Conservation (phyloP, 2,888 invertebrate genomes). For the Aproaerema taeniolella region DNA sequence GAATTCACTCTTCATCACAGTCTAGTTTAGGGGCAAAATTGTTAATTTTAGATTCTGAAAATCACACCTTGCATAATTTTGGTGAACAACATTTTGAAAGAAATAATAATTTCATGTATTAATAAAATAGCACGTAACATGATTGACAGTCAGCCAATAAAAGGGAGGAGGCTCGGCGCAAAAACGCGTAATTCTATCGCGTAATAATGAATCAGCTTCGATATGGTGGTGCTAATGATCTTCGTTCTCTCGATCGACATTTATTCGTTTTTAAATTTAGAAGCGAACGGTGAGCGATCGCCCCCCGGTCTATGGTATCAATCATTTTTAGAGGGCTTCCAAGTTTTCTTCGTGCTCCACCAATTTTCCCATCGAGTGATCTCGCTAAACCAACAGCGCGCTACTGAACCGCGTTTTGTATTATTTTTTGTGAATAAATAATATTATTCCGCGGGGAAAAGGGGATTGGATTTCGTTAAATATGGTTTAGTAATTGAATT, state of each 20-base stretch:
- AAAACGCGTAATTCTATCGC: conserved; percentile 46
- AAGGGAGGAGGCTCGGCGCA: conserved; percentile 28
- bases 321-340: conserved; percentile 78
- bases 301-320: conserved; percentile 63
- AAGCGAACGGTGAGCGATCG: conserved; percentile 45
- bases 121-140: no score
- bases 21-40: no score
- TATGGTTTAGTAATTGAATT: conserved; percentile 78
- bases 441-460: conserved; percentile 74
- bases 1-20: no score
- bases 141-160: conserved; percentile 48
- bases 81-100: no score
- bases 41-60: no score
- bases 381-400: conserved; percentile 72
- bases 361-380: conserved; percentile 74
- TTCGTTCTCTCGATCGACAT: conserved; percentile 68
- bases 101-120: no score
- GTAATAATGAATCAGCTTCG: conserved; percentile 57
- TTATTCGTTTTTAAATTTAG: conserved; percentile 71
- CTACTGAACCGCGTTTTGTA: conserved; percentile 65
- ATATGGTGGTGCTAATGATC: conserved; percentile 71
- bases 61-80: no score
- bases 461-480: conserved; percentile 78
- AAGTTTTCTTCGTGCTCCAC: conserved; percentile 69
- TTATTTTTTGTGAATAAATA: conserved; percentile 77